Base-by-base conservation (phyloP, 1,140 invertebrate species). In the Drosophila triauraria region DNA sequence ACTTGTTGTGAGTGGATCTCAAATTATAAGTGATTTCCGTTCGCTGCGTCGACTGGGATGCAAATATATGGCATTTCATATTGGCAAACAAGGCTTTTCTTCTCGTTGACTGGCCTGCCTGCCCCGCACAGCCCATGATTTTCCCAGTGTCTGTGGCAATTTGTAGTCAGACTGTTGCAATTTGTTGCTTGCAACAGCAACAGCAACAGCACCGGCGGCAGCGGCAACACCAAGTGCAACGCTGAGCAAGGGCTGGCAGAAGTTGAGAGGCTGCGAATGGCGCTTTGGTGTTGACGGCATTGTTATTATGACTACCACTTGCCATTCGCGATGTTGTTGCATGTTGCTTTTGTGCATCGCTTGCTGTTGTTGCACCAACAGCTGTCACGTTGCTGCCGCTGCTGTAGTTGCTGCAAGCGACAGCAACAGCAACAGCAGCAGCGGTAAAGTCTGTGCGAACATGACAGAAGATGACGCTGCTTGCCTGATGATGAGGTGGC, bases 251-350 rank as follows among this genome's bases (percentile, higher is more conserved):
- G 54, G 56, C 54, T 54, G 35, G 47, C 48, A 65, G 43, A 68
- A 77, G 74, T 60, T 62, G 51, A 78, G 74, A 77, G 75, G 65
- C 65, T 78, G 75, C 59, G 58, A 68, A 68, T 78, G 75, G 75
- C 75, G 75, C 65, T 78, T 62, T 69, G 65, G 76, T 78, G 75
- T 78, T 71, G 76, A 59, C 75, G 58, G 76, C 75, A 61, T 63
- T 78, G 76, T 78, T 78, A 78, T 78, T 78, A 78, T 78, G 75
- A 78, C 75, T 78, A 70, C 75, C 75, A 78, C 75, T 70, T 78
- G 59, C 75, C 75, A 60, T 68, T 38, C 64, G 50, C 30, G 69
- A 43, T 72, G 67, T 71, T 72, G 69, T 50, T 70, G 69, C 58
- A 72, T 72, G 75, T 78, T 79, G 77, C 57, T 65, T 61, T 61